These are phyloP conservation scores for Phrynocephalus guinanensis DNA, from an alignment of 2,797 vertebrate species.

Conservation along the genomic window DNA sequence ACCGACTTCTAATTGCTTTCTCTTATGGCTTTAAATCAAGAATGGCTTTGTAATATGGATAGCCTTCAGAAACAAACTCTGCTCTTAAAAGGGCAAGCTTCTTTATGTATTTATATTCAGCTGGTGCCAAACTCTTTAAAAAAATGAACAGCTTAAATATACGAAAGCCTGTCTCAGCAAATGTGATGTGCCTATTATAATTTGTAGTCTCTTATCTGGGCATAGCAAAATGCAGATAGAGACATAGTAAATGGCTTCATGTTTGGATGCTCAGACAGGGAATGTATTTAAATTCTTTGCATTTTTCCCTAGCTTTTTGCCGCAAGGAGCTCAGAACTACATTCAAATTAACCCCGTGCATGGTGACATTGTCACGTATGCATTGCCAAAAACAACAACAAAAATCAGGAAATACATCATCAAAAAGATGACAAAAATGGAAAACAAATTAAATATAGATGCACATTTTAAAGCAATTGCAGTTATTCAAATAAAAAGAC, in stretches of 20 bases:
- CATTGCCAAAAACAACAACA: no score
- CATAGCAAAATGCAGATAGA: neutral
- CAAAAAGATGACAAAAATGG: no score
- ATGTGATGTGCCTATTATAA: neutral
- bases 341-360: neutral
- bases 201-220: neutral
- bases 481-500: no score
- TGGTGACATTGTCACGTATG: no score
- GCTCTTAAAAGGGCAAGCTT: neutral
- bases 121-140: neutral
- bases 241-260: constrained; percentile 1
- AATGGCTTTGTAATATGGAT: constrained; percentile 16
- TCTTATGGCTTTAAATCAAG: constrained; percentile 50
- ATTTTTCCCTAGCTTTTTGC: neutral
- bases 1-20: constrained; percentile 48
- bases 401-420: no score
- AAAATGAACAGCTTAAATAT: constrained; percentile 8
- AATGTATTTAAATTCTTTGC: neutral
- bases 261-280: neutral
- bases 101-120: neutral
- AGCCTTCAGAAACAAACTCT: constrained; percentile 25
- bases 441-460: no score
- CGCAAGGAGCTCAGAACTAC: neutral
- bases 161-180: neutral
- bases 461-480: no score